These are phyloP conservation scores for Zygaena filipendulae DNA, from an alignment of 2,888 invertebrate genomes.

Conservation along the genomic window DNA sequence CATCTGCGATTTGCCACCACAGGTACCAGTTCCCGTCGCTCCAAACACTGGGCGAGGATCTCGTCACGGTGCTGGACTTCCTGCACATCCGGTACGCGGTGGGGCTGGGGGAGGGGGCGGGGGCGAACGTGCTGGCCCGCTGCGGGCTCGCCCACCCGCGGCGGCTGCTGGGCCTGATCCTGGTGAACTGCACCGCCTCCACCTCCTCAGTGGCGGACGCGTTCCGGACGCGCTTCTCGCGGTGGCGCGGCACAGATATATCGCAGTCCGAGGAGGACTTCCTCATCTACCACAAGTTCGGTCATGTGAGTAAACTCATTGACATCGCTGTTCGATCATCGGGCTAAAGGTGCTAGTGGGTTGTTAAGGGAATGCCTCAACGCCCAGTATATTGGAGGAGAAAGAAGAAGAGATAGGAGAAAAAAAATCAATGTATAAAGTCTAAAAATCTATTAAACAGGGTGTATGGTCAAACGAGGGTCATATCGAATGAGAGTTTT, in stretches of 20 bases:
- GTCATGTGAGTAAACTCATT: conserved; percentile 79
- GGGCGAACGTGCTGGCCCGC: conserved; percentile 86
- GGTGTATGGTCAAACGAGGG: no score
- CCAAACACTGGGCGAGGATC: conserved; percentile 83
- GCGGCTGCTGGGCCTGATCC: conserved; percentile 80
- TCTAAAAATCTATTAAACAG: no score
- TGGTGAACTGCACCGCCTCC: conserved; percentile 89
- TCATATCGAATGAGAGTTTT: no score
- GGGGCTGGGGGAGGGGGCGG: conserved; percentile 88
- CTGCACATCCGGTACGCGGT: conserved; percentile 86
- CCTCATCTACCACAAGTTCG: conserved; percentile 90
- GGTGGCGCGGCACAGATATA: conserved; percentile 86
- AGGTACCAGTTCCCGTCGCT: conserved; percentile 86
- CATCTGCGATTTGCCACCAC: no score
- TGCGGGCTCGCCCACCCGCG: conserved; percentile 86
- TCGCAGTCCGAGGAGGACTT: conserved; percentile 90
- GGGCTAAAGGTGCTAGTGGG: no score
- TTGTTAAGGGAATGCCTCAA: no score
- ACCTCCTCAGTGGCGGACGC: conserved; percentile 88
- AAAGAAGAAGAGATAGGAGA: no score
- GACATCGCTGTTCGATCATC: conserved; percentile 39
- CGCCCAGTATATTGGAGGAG: no score
- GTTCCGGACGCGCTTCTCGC: conserved; percentile 85
- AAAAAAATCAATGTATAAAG: no score
- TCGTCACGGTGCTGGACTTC: conserved; percentile 83